Evolutionary conservation across 2,113 vertebrate genomes (phyloP).

Genomic region (Tinamus guttatus): DNA sequence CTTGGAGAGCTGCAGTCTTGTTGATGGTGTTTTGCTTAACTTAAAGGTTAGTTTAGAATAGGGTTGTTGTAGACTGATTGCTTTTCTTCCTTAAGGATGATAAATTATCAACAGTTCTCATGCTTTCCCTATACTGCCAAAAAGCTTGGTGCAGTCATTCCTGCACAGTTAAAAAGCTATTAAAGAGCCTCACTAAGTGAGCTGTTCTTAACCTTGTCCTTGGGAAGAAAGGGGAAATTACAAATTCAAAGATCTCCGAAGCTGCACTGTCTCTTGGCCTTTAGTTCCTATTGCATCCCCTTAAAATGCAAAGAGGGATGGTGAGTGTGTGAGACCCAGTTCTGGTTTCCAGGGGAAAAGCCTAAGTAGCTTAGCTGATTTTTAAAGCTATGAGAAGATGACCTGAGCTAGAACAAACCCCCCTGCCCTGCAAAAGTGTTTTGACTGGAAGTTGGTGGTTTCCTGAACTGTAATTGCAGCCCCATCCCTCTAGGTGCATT

Average conservation of each 20-base stretch:
- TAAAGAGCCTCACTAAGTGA: background rate
- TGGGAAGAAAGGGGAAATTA: background rate
- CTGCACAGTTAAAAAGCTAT: background rate
- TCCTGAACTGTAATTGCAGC: background rate
- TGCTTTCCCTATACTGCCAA: background rate
- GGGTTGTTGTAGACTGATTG: background rate
- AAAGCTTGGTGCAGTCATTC: background rate
- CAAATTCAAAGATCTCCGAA: rapidly evolving
- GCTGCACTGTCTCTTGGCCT: rapidly evolving
- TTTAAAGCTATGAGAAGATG: background rate
- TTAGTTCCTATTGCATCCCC: background rate
- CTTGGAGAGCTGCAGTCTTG: background rate
- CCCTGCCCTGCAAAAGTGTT: background rate
- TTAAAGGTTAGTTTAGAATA: background rate
- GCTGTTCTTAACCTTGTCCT: background rate
- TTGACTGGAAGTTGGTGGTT: background rate
- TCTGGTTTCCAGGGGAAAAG: background rate
- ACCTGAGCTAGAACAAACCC: background rate
- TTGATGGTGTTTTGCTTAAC: background rate
- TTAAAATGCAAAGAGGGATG: background rate
- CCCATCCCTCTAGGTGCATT: background rate
- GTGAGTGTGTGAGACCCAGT: background rate
- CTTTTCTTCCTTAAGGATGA: background rate
- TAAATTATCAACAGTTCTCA: conserved; percentile 7
- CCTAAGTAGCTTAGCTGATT: background rate